Base-by-base conservation (phyloP, 2,888 invertebrate genomes). In the Parapristionchus giblindavisi region DNA sequence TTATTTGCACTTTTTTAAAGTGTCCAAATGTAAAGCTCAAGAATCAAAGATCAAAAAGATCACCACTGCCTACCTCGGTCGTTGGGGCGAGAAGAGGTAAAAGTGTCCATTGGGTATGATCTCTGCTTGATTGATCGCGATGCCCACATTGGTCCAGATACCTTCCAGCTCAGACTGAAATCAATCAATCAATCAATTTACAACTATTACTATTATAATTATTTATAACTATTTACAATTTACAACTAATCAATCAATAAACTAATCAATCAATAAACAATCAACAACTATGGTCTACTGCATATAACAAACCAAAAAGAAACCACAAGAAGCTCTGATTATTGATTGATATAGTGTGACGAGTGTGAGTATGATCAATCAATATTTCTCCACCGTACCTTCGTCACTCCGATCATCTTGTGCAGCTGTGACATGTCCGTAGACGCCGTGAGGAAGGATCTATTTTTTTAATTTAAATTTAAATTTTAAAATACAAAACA, bases 111-210 rank as follows among this genome's bases (percentile, higher is more conserved):
- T 80, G 3, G 77, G 75, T 4, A 80, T 76, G 14, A 83, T 74
- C 72, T 83, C 82, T 0, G 79, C 76, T 43, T 83, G 83, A 36
- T 79, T 80, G 29, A 84, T 77, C 3, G 80, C 84, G 6, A 76
- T 71, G 17, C 79, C 75, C 8, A 81, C 83, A 6, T 76, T 43
- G 29, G 75, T 76, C 81, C 81, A 83, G 3, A 77, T 63, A 5
- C 77, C 75, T 54, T 79, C 77, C 52, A 83, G 77, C 6, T 70
- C 68, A 56, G 71, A 24, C 79, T 79, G 32, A 60, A 75, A 77
- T 43, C n/a, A 43, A 43, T 17, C 8, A 43, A 43, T 17, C 8
- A 43, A 14, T 43, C 11, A 43, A 43, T 43, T 43, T 43, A 14
- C 43, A 43, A 43, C 8, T 43, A 14, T 43, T 14, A 43, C 17